phyloP scores from a whole-genome alignment of 2,888 invertebrate genomes.

The Tiphia femorata region DNA sequence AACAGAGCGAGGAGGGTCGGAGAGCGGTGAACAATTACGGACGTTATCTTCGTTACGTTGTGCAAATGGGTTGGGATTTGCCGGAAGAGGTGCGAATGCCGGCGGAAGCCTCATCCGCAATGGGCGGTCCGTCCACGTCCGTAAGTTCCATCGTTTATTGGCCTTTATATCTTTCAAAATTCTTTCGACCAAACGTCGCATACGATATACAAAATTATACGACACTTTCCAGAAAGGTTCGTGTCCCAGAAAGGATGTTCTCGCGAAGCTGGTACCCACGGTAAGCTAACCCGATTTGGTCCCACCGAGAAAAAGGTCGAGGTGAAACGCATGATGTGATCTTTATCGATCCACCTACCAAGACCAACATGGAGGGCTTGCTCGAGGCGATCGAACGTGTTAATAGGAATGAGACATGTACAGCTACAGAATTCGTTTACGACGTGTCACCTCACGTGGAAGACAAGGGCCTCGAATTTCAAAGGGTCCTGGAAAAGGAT shows the following conservation, averaged over 20 bases:
- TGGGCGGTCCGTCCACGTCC: conserved; percentile 23
- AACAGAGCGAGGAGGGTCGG: conserved; percentile 12
- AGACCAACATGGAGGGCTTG: conserved; percentile 35
- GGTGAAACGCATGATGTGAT: background rate
- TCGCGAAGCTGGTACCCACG: conserved; percentile 27
- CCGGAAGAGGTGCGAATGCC: conserved; percentile 17
- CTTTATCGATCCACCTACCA: background rate
- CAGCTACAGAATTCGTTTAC: conserved; percentile 40
- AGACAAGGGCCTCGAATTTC: conserved; percentile 32
- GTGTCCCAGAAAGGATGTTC: conserved; percentile 34
- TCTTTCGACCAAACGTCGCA: background rate
- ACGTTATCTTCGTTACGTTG: conserved; percentile 24
- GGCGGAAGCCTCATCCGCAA: background rate
- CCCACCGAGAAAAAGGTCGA: background rate
- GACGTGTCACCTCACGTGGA: conserved; percentile 26
- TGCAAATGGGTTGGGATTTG: conserved; percentile 19
- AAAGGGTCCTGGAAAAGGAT: conserved; percentile 37
- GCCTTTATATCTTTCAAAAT: too few species aligned
- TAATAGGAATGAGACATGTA: conserved; percentile 32
- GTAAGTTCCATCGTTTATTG: conserved; percentile 22
- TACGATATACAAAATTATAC: background rate
- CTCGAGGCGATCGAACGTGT: conserved; percentile 33
- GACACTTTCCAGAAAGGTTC: conserved; percentile 18
- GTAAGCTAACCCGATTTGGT: conserved; percentile 15
- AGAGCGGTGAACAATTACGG: conserved; percentile 21